phyloP scores from a whole-genome alignment of 2,888 invertebrate genomes.

The Cephus spinipes region DNA sequence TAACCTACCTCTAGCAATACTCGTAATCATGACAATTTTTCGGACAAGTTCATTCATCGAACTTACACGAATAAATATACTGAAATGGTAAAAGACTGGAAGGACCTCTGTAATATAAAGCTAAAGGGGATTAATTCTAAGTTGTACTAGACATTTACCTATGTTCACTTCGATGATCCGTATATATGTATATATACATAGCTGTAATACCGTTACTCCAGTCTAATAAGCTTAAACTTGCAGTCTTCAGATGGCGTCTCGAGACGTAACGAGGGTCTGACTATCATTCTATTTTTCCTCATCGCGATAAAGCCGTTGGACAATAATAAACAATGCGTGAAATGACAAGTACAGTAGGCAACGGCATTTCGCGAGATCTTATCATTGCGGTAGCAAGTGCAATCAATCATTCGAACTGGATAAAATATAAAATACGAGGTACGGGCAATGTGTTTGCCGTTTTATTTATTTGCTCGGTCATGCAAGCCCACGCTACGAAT shows the following conservation, averaged over 20 bases:
- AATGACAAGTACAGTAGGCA: constrained; percentile 59
- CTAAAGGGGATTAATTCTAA: not conserved
- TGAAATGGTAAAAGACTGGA: not conserved
- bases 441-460: constrained; percentile 50
- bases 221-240: not conserved
- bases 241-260: not conserved
- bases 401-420: constrained; percentile 63
- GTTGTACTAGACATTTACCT: not conserved
- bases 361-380: constrained; percentile 60
- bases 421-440: constrained; percentile 64
- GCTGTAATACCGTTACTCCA: not conserved
- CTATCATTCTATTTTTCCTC: constrained; percentile 18
- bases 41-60: not conserved
- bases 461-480: constrained; percentile 64
- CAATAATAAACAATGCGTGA: constrained; percentile 66
- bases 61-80: not conserved
- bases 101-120: not conserved
- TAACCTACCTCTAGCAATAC: not conserved
- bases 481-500: constrained; percentile 56
- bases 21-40: not conserved
- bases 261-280: not conserved
- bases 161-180: not conserved
- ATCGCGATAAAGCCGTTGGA: constrained; percentile 60
- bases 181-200: not conserved
- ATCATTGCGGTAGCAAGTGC: constrained; percentile 52